Percentiles rank a stretch among this genome's conserved stretches.
Evolutionary conservation across 1,140 invertebrate species (phyloP).

Genomic region (Hyles euphorbiae): DNA sequence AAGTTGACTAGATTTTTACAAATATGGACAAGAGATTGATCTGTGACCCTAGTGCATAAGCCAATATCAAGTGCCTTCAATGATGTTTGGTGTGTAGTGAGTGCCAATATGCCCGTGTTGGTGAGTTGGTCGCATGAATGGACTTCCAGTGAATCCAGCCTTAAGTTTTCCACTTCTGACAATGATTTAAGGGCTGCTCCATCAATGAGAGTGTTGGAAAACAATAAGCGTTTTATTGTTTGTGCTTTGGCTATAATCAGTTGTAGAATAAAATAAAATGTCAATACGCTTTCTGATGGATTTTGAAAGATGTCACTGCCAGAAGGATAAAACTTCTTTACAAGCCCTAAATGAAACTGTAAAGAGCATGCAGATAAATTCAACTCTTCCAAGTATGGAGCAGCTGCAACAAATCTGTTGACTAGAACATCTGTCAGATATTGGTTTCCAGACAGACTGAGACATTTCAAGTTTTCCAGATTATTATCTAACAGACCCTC

Average conservation of each 20-base stretch:
- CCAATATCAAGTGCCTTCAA: conserved; percentile 79
- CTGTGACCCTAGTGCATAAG: conserved; percentile 78
- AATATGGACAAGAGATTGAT: conserved; percentile 77
- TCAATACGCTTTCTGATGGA: conserved; percentile 81
- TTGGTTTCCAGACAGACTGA: conserved; percentile 80
- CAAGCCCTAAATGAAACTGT: conserved; percentile 81
- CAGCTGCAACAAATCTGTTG: conserved; percentile 78
- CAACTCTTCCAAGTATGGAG: conserved; percentile 77
- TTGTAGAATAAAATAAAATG: conserved; percentile 80
- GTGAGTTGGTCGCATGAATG: conserved; percentile 81
- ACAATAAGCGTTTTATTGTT: conserved; percentile 77
- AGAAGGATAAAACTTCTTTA: conserved; percentile 80
- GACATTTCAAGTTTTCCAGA: conserved; percentile 75
- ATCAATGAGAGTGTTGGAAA: conserved; percentile 81
- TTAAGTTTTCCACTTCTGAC: conserved; percentile 71
- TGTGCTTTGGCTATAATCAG: conserved; percentile 75
- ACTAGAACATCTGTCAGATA: conserved; percentile 84
- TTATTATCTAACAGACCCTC: conserved; percentile 71
- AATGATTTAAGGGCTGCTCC: conserved; percentile 77
- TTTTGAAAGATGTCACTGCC: conserved; percentile 59
- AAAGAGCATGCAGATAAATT: conserved; percentile 81
- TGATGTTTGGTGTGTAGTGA: conserved; percentile 76
- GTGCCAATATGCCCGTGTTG: conserved; percentile 75
- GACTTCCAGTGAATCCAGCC: conserved; percentile 77
- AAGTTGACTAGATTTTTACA: conserved; percentile 76